phyloP scores from a whole-genome alignment of 1,140 invertebrate genomes.

The Bombus waltoni region DNA sequence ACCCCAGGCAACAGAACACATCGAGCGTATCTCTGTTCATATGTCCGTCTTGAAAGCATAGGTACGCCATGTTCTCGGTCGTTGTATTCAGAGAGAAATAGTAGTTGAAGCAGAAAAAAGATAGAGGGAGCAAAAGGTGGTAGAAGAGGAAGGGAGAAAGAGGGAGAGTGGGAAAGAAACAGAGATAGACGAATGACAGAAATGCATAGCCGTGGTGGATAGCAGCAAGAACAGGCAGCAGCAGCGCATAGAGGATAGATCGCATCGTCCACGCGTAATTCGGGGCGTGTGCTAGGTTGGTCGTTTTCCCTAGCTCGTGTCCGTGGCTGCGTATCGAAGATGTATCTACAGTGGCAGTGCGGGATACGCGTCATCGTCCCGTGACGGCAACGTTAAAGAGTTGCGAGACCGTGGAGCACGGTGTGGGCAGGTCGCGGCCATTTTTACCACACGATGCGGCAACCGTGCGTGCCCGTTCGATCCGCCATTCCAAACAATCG shows the following conservation, averaged over 20 bases:
- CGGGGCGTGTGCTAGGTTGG: conserved; percentile 62
- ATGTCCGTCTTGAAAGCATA: conserved; percentile 47
- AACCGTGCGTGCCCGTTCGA: conserved; percentile 84
- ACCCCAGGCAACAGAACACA: conserved; percentile 41
- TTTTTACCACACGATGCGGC: conserved; percentile 87
- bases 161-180: conserved; percentile 21
- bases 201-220: conserved; percentile 54
- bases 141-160: conserved; percentile 18
- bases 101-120: neutral
- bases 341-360: conserved; percentile 44
- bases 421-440: conserved; percentile 83
- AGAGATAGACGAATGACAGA: conserved; percentile 62
- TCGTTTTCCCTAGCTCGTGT: conserved; percentile 35
- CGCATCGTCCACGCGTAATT: conserved; percentile 61
- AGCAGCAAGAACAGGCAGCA: conserved; percentile 26
- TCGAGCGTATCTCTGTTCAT: conserved; percentile 38
- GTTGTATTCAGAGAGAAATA: conserved; percentile 47
- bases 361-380: conserved; percentile 60
- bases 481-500: conserved; percentile 87
- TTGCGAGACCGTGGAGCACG: conserved; percentile 32
- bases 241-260: conserved; percentile 42
- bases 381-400: conserved; percentile 51
- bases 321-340: conserved; percentile 40
- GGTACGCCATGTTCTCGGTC: conserved; percentile 66
- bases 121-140: conserved; percentile 27